These are phyloP conservation scores for Colostygia pectinataria DNA, from an alignment of 2,888 invertebrate species.

Conservation along the genomic window DNA sequence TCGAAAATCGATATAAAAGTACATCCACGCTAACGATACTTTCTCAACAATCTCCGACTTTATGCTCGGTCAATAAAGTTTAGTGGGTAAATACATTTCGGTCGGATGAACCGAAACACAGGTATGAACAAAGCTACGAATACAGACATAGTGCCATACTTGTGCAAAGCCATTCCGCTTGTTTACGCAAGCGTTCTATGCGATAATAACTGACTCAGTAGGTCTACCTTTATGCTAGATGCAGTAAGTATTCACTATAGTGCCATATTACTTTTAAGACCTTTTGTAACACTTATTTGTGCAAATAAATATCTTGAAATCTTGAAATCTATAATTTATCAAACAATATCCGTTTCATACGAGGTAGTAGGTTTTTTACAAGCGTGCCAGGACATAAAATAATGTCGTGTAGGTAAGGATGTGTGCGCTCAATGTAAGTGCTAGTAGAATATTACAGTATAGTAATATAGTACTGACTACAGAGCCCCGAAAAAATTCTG, in stretches of 20 bases:
- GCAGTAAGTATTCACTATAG: no score
- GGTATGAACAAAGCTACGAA: constrained; percentile 7
- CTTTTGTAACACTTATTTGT: no score
- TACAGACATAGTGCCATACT: constrained; percentile 2
- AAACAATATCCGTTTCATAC: no score
- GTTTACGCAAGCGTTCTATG: constrained; percentile 1
- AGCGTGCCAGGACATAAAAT: no score
- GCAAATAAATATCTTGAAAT: no score
- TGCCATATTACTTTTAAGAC: no score
- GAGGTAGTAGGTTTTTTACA: no score
- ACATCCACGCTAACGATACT: constrained; percentile 21
- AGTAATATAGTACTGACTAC: neutral
- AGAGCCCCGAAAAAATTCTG: constrained; percentile 6
- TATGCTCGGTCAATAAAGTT: constrained; percentile 15
- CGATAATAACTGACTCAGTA: neutral
- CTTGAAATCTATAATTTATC: no score
- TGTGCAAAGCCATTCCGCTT: constrained; percentile 4
- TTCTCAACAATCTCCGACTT: constrained; percentile 19
- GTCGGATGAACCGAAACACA: constrained; percentile 13
- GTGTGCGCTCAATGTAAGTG: no score
- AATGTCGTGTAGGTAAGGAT: no score
- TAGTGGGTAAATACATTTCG: constrained; percentile 10
- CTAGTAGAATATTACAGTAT: no score
- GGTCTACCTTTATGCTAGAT: neutral
- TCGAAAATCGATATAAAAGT: constrained; percentile 29